These are phyloP conservation scores for Odobenus rosmarus DNA, from an alignment of 2,113 vertebrate genomes.

Conservation along the genomic window DNA sequence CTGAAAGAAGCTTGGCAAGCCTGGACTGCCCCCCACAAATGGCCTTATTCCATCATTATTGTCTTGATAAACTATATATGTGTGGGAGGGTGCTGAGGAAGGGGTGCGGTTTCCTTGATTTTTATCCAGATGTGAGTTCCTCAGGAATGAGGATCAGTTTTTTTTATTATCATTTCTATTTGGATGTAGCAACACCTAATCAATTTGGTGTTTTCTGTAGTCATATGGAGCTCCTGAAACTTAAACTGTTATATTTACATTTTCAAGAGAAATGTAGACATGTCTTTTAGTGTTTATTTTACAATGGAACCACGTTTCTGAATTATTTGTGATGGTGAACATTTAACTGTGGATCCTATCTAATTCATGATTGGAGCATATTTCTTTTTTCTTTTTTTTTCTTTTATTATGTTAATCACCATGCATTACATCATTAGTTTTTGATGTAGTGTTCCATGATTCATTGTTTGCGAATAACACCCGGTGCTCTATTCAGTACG, in stretches of 20 bases:
- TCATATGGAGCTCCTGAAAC: neutral
- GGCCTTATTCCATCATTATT: neutral
- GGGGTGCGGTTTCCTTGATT: neutral
- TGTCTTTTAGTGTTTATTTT: neutral
- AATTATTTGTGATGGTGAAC: neutral
- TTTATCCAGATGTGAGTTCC: neutral
- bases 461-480: too few relatives aligned
- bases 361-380: neutral
- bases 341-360: neutral
- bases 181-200: neutral
- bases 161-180: neutral
- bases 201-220: neutral
- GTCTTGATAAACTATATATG: neutral
- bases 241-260: neutral
- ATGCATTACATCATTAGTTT: too few relatives aligned
- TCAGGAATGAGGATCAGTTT: neutral
- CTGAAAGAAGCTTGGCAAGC: neutral
- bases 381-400: neutral
- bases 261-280: neutral
- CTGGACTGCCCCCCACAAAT: neutral
- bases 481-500: too few relatives aligned
- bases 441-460: too few relatives aligned
- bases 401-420: too few relatives aligned
- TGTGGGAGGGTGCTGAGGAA: neutral
- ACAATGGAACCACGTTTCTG: neutral